Percentiles rank a stretch among this genome's conserved stretches.
Evolutionary conservation across 2,797 vertebrate genomes (phyloP).

Genomic region (Corythornis leucogaster): DNA sequence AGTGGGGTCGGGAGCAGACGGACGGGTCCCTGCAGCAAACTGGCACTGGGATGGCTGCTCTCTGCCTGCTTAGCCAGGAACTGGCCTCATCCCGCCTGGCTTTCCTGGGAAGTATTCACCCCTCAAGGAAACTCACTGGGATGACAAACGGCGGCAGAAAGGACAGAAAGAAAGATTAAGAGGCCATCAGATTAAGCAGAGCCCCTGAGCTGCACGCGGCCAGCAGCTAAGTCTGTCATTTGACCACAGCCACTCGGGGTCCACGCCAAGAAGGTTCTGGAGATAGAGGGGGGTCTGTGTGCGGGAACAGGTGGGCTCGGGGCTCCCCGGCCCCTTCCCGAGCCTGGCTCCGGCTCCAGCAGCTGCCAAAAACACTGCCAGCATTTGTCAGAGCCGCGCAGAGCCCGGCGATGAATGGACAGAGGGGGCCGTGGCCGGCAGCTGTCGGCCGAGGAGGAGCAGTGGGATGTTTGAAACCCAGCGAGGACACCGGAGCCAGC

Average conservation of each 20-base stretch:
- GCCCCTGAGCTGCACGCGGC: slow-evolving; percentile 79
- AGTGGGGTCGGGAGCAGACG: accelerated
- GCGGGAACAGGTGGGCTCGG: slow-evolving; percentile 4
- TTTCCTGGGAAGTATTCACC: not conserved
- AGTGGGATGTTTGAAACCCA: not conserved
- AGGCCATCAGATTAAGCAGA: slow-evolving; percentile 48
- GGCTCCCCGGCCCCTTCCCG: not conserved
- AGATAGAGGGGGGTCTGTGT: slow-evolving; percentile 35
- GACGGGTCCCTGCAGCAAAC: not conserved
- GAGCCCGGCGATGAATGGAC: slow-evolving; percentile 1
- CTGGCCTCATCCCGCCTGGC: not conserved
- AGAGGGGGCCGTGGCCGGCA: not conserved
- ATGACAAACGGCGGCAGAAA: slow-evolving; percentile 31
- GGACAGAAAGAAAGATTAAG: slow-evolving; percentile 53
- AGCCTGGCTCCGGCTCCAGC: slow-evolving; percentile 23
- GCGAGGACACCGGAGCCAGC: not conserved
- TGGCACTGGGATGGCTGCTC: accelerated
- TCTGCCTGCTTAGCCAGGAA: not conserved
- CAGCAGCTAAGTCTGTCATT: slow-evolving; percentile 77
- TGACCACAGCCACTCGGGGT: not conserved
- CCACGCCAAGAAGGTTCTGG: not conserved
- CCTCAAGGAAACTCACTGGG: not conserved
- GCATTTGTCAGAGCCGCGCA: not conserved
- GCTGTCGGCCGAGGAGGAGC: not conserved
- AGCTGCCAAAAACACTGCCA: slow-evolving; percentile 44